These are phyloP conservation scores for Neomorphus geoffroyi DNA, from an alignment of 2,797 vertebrate genomes.

Conservation along the genomic window DNA sequence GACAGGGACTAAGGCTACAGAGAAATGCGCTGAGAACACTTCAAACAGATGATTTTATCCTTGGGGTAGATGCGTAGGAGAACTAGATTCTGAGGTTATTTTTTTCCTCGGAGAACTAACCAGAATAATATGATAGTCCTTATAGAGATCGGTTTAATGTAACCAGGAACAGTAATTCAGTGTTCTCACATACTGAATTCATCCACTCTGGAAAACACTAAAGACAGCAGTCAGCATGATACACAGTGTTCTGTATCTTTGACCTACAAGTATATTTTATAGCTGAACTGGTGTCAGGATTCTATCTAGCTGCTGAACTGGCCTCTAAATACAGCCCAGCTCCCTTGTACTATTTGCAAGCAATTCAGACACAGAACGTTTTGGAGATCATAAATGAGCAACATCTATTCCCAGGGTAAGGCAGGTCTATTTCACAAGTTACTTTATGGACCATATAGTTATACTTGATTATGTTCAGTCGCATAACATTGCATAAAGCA, in stretches of 20 bases:
- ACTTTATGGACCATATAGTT: conserved; percentile 65
- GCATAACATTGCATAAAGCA: conserved; percentile 58
- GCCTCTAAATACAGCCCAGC: background rate
- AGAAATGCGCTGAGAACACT: background rate
- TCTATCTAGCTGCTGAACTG: conserved; percentile 5
- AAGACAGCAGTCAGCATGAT: background rate
- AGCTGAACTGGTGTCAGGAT: conserved; percentile 10
- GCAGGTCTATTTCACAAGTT: conserved; percentile 65
- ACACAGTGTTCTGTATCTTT: conserved; percentile 12
- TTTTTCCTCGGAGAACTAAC: background rate
- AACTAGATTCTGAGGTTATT: background rate
- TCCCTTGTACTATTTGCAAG: conserved; percentile 3
- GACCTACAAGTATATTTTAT: conserved; percentile 14
- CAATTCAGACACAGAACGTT: conserved; percentile 42
- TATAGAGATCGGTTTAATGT: background rate
- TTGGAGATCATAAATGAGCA: conserved; percentile 53
- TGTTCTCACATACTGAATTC: background rate
- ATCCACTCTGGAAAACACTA: background rate
- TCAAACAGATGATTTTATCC: conserved; percentile 10
- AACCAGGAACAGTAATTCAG: background rate
- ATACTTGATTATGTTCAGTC: conserved; percentile 52
- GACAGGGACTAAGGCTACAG: background rate
- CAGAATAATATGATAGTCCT: conserved; percentile 2
- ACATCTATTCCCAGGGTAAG: conserved; percentile 54
- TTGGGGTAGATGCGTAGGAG: background rate